Evolutionary conservation across 2,113 vertebrate genomes (phyloP), one percentile per base, ranked within the genome.

Genomic region (Leptodactylus fuscus): DNA sequence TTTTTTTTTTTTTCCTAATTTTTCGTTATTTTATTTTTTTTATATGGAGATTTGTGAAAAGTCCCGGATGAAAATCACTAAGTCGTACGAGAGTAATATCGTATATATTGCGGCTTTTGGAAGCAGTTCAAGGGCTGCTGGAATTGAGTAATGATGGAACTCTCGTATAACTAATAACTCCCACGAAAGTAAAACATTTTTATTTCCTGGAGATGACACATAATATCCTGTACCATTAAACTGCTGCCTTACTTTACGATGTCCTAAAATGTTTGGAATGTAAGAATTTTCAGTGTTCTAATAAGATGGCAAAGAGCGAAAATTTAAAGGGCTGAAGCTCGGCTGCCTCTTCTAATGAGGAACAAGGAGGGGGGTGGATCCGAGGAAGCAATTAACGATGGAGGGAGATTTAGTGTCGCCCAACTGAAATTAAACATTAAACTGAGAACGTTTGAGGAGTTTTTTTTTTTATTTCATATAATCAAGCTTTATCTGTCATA

Each of bases 151-250:
- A 85, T 73, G 84, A 85, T 85, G 49, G 80, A 73, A 55, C 76
- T 85, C 49, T 73, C 65, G 15, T 81, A 58, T 69, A 80, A 80
- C 83, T 79, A 85, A 85, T 85, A 85, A 81, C 84, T 73, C 84
- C 62, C 84, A 13, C 36, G 67, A 81, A 85, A 85, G 77, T 85
- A 85, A 85, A 85, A 48, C 76, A 85, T 85, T 85, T 80, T 85
- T 85, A 85, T 73, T 58, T 73, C 76, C 36, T 60, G 53, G 20
- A 71, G 65, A 80, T 85, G 77, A 85, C 84, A 85, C 77, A 85
- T 79, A 85, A 85, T 85, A 80, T 85, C 84, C 84, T 81, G 84
- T 85, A n/a, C 84, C 76, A 81, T 85, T 81, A 85, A 85, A 85
- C 84, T 58, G 76, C 84, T 48, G 76, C 77, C 62, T 60, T 85